phyloP scores from a whole-genome alignment of 1,140 invertebrate species.

The Lucilia cuprina region DNA sequence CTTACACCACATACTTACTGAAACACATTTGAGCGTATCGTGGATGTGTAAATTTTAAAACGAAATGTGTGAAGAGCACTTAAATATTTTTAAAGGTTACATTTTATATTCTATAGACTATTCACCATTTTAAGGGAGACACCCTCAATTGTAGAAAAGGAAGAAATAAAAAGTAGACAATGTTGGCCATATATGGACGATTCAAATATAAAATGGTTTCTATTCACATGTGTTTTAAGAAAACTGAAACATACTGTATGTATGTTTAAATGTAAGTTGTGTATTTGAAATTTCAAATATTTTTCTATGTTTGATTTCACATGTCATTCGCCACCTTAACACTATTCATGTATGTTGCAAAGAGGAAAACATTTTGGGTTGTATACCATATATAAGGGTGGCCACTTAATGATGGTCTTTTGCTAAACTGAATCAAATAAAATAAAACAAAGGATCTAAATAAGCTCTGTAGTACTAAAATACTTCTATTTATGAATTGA shows the following conservation, averaged over 20 bases:
- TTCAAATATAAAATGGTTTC: not conserved
- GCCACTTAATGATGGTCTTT: conserved; percentile 24
- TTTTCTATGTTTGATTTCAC: conserved; percentile 16
- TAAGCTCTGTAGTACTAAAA: conserved; percentile 10
- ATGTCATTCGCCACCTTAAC: conserved; percentile 44
- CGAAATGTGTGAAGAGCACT: conserved; percentile 16
- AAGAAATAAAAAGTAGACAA: not conserved
- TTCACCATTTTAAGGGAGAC: conserved; percentile 12
- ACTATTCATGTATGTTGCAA: not conserved
- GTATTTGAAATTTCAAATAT: conserved; percentile 25
- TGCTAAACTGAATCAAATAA: not conserved
- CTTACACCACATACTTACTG: not conserved
- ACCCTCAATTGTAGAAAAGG: not conserved
- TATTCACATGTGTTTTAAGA: not conserved
- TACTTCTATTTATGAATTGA: not conserved
- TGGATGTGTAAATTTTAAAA: not conserved
- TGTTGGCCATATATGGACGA: not conserved
- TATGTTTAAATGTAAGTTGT: not conserved
- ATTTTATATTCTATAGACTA: not conserved
- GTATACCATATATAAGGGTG: not conserved
- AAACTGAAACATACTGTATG: not conserved
- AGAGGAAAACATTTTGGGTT: not conserved
- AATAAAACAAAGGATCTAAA: conserved; percentile 11
- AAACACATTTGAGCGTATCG: not conserved
- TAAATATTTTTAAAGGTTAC: conserved; percentile 17